Evolutionary conservation across 2,797 vertebrate species (phyloP), one percentile per base, ranked within the genome.

Genomic region (Melopsittacus undulatus): DNA sequence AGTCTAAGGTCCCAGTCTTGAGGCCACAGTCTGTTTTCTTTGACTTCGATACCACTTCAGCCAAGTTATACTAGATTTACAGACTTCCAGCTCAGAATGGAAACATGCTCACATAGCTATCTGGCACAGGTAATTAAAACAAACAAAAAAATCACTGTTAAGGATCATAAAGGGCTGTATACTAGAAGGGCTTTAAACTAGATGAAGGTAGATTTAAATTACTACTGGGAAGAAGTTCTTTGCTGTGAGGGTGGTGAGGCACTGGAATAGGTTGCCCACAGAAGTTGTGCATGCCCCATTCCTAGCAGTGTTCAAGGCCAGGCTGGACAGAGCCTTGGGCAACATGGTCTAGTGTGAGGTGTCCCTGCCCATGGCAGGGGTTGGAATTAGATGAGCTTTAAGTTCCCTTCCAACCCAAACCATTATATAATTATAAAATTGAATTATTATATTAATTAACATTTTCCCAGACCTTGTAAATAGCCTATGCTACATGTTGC

Each of bases 401-500:
- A 57, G 56, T 34, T 59, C 23, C 56, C n/a, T 59, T 59, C 14
- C n/a, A 34, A 59, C 10, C 23, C 56, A 59, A 59, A 17, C 23
- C 22, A 24, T 36, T 36, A 34, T 36, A 36, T 24, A 34, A 59
- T 24, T 24, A 14, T 24, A 24, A 57, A 57, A 57, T 7, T 57
- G 22, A 59, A 59, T 59, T 36, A 24, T 59, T 59, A 26, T 59
- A 59, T 24, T 14, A 59, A 59, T 42, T 17, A 87, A 85, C 22
- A 77, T 80, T 59, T 13, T n/a, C n/a, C 18, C 26, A 83, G n/a
- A 19, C 12, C 38, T 66, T 30, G 40, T 3, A 67, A 75, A 70
- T 9, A 11, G 43, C 12, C 10, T 2, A 13, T 5, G 4, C 21
- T 74, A 4, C 5, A 2, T 15, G 21, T 14, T 3, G 7, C 26